phyloP scores from a whole-genome alignment of 2,888 invertebrate species.

The Acanthosepion lycidas region DNA sequence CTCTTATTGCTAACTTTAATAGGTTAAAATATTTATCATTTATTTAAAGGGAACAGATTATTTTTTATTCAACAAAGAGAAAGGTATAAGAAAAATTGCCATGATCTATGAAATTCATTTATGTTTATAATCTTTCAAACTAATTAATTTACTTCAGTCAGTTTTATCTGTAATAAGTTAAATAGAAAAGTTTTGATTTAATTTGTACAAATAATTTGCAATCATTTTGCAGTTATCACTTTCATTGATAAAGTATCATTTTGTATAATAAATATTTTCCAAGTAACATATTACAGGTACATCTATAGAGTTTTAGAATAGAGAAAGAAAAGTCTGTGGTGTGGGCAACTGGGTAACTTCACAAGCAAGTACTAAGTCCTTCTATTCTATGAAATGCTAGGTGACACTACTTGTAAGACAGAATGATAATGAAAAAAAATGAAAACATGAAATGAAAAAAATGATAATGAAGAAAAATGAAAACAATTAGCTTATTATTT shows the following conservation, averaged over 20 bases:
- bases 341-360: neutral
- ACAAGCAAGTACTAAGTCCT: neutral
- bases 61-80: neutral
- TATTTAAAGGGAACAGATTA: neutral
- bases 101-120: too few relatives aligned
- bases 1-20: neutral
- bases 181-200: neutral
- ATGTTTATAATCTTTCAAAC: neutral
- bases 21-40: neutral
- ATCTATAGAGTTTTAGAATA: neutral
- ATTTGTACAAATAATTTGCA: neutral
- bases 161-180: neutral
- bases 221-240: neutral
- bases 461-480: too few relatives aligned
- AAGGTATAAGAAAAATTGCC: too few relatives aligned
- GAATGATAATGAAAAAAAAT: neutral
- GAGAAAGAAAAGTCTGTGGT: neutral
- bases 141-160: neutral
- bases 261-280: neutral
- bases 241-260: neutral
- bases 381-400: neutral
- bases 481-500: too few relatives aligned
- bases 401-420: neutral
- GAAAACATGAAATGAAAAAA: neutral
- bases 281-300: neutral